Conservation (phyloP, 2,888 invertebrate species). For the Idaea aversata region DNA sequence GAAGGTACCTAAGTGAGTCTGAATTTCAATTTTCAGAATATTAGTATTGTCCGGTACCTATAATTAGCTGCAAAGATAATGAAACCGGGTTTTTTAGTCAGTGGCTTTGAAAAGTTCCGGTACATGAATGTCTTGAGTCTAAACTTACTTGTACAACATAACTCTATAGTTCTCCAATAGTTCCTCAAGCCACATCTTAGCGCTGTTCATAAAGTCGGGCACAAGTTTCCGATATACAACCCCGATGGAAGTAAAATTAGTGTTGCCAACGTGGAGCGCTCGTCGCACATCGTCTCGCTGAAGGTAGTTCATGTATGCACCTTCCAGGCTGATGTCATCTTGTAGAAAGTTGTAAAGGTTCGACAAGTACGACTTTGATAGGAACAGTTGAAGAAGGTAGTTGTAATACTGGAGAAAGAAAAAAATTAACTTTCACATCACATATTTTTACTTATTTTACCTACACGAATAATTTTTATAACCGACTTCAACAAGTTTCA, state of each 20-base stretch:
- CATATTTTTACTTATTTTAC: neutral
- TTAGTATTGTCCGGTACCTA: too few species aligned
- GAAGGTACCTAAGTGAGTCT: too few species aligned
- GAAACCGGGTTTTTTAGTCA: too few species aligned
- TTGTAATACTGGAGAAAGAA: slow-evolving; percentile 70
- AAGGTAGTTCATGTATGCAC: slow-evolving; percentile 66
- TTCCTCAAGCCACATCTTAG: slow-evolving; percentile 78
- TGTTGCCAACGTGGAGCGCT: slow-evolving; percentile 77
- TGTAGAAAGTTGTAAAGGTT: slow-evolving; percentile 75
- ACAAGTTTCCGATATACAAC: slow-evolving; percentile 74
- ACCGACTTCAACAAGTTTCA: too few species aligned
- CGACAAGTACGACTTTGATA: slow-evolving; percentile 62
- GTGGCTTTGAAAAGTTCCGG: neutral
- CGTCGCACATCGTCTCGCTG: slow-evolving; percentile 65
- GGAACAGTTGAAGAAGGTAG: slow-evolving; percentile 66
- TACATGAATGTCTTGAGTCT: neutral
- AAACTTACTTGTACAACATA: slow-evolving; percentile 81
- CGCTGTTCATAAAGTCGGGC: slow-evolving; percentile 79
- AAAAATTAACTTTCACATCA: neutral
- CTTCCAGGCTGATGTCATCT: slow-evolving; percentile 62
- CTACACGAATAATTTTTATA: neutral
- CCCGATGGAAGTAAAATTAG: slow-evolving; percentile 72
- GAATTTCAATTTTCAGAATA: too few species aligned
- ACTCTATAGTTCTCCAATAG: slow-evolving; percentile 78
- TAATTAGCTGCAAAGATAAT: too few species aligned